A percentile compares a stretch with the other conserved stretches of the same genome.
phyloP scores from a whole-genome alignment of 2,888 invertebrate species.

The Agrochola lota region DNA sequence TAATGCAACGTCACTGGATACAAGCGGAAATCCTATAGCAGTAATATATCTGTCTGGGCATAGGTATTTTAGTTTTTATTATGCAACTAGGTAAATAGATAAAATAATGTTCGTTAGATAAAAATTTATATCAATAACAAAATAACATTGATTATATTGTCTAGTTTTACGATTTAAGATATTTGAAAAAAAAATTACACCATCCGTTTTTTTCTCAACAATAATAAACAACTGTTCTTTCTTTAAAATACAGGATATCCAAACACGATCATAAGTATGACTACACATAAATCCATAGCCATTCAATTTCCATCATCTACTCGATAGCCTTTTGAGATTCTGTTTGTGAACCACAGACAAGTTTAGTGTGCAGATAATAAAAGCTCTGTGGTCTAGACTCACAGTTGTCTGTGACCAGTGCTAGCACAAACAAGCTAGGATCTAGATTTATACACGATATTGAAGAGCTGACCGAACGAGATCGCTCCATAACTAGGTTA shows the following conservation, averaged over 20 bases:
- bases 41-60: not conserved
- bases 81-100: not conserved
- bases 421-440: slow-evolving; percentile 54
- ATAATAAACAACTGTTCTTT: not conserved
- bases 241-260: not conserved
- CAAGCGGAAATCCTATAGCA: not conserved
- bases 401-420: slow-evolving; percentile 23
- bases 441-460: slow-evolving; percentile 64
- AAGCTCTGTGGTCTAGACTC: slow-evolving; percentile 34
- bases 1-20: too few species aligned
- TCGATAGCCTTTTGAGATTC: slow-evolving; percentile 15
- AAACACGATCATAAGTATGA: not conserved
- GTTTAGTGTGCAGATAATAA: slow-evolving; percentile 15
- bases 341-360: slow-evolving; percentile 19
- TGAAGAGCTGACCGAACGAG: slow-evolving; percentile 66
- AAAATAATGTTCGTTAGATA: not conserved
- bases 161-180: too few species aligned
- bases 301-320: slow-evolving; percentile 30
- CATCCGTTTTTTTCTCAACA: not conserved
- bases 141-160: not conserved
- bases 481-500: slow-evolving; percentile 70
- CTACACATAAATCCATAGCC: not conserved
- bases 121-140: not conserved
- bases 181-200: too few species aligned
- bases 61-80: not conserved